Conservation (phyloP, 1,140 invertebrate species). For the Zophobas atratus region DNA sequence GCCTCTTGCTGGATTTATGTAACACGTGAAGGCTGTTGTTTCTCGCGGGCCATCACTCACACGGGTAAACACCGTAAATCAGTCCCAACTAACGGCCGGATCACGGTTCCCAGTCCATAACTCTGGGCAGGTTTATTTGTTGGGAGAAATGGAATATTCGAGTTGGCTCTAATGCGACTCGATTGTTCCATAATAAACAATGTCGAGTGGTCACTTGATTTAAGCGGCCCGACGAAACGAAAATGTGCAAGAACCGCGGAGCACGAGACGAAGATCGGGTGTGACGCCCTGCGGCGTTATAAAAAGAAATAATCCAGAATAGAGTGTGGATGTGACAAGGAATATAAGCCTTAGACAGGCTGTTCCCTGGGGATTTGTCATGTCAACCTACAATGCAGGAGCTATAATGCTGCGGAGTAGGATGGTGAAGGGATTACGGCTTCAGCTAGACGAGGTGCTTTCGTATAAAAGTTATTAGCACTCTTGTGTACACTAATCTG, state of each 20-base stretch:
- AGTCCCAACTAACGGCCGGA: constrained; percentile 49
- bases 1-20: constrained; percentile 60
- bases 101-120: constrained; percentile 62
- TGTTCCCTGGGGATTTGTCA: constrained; percentile 52
- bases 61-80: constrained; percentile 61
- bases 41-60: constrained; percentile 64
- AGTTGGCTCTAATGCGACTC: constrained; percentile 61
- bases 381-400: constrained; percentile 51
- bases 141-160: constrained; percentile 60
- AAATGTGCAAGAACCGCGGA: not conserved
- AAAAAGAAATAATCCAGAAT: constrained; percentile 56
- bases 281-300: constrained; percentile 30
- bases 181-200: constrained; percentile 64
- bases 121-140: constrained; percentile 59
- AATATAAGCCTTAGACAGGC: constrained; percentile 50
- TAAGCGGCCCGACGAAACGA: not conserved
- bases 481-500: constrained; percentile 11
- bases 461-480: constrained; percentile 35
- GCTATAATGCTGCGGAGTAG: constrained; percentile 10
- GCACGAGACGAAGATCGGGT: not conserved
- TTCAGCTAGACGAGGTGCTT: constrained; percentile 18
- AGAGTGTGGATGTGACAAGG: constrained; percentile 53
- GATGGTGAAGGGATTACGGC: constrained; percentile 21
- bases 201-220: constrained; percentile 51
- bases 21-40: constrained; percentile 66